Percentiles rank a stretch among this genome's conserved stretches.
phyloP scores from a whole-genome alignment of 2,797 vertebrate species.

The Aphelocoma californica region DNA sequence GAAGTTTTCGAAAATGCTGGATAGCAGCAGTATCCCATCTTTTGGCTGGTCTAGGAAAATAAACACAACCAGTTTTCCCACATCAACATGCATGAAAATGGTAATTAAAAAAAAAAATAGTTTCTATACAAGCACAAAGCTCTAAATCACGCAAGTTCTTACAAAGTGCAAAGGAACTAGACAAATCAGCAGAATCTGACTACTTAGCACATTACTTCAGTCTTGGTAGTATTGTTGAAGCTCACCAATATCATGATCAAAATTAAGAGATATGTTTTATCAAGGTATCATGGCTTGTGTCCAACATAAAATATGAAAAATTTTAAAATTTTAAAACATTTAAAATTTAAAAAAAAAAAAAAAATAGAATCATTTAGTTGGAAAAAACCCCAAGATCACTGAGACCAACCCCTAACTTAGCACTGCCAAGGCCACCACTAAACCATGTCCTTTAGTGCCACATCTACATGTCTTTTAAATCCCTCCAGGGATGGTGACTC shows the following conservation, averaged over 20 bases:
- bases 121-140: background rate
- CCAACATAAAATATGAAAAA: background rate
- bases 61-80: background rate
- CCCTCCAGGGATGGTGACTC: background rate
- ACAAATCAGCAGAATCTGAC: background rate
- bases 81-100: background rate
- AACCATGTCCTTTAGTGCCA: background rate
- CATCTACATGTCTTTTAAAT: background rate
- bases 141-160: background rate
- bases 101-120: background rate
- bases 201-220: background rate
- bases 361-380: background rate
- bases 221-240: background rate
- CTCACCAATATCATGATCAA: background rate
- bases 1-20: conserved; percentile 83
- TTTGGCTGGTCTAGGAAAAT: conserved; percentile 75
- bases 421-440: background rate
- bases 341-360: background rate
- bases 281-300: background rate
- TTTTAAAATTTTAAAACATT: too few species aligned
- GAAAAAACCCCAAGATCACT: rapidly evolving
- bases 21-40: conserved; percentile 89
- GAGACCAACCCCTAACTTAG: background rate
- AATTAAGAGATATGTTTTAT: background rate
- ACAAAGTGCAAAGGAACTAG: background rate